Percentiles rank a stretch among this genome's conserved stretches.
phyloP scores from a whole-genome alignment of 2,113 vertebrate species.

The Corythoichthys haematopterus region DNA sequence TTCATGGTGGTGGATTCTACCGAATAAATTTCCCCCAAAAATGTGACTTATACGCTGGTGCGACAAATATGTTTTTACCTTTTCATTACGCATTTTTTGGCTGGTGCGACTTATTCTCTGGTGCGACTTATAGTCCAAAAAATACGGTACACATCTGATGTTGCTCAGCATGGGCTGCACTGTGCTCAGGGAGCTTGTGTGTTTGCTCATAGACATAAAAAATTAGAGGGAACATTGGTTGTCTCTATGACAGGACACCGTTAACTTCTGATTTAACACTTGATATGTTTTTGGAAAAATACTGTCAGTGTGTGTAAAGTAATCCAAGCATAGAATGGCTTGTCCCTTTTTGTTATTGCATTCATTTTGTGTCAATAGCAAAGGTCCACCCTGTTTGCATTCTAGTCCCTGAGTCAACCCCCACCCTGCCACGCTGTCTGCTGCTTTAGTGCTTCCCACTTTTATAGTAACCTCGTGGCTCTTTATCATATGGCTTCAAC shows the following conservation, averaged over 20 bases:
- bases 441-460: conserved; percentile 10
- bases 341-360: conserved; percentile 10
- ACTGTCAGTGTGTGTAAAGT: background rate
- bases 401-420: conserved; percentile 41
- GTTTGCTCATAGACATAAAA: no score
- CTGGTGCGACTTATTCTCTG: no score
- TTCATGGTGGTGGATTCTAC: no score
- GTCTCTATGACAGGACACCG: background rate
- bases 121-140: no score
- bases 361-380: conserved; percentile 61
- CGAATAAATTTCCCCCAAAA: no score
- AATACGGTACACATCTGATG: no score
- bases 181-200: no score
- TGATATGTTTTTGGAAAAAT: background rate
- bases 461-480: conserved; percentile 5
- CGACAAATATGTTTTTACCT: no score
- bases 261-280: background rate
- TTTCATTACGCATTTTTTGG: no score
- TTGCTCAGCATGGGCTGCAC: no score
- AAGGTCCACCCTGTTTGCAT: conserved; percentile 60
- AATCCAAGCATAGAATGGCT: conserved; percentile 5
- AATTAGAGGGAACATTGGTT: no score
- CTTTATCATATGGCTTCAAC: background rate
- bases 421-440: conserved; percentile 57
- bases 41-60: no score